Conservation (phyloP, 2,888 invertebrate species). For the Heliconius hortense region DNA sequence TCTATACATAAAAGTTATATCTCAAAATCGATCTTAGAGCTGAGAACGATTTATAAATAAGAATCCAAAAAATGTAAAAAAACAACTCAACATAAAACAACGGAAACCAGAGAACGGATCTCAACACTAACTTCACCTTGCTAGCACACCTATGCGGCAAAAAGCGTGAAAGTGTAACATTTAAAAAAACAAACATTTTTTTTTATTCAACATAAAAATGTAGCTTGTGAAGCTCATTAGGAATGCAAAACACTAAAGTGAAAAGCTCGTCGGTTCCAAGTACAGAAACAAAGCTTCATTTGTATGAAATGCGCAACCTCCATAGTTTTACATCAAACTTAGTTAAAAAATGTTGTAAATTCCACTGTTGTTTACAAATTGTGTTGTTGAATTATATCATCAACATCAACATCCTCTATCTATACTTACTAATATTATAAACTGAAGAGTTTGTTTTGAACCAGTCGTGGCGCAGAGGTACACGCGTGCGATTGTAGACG, state of each 20-base stretch:
- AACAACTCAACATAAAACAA: too few relatives aligned
- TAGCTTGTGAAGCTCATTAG: conserved; percentile 9
- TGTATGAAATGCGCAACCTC: neutral
- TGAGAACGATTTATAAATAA: too few relatives aligned
- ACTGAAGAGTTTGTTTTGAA: too few relatives aligned
- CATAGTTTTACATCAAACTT: neutral
- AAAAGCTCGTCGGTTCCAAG: conserved; percentile 10
- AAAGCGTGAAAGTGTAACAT: neutral
- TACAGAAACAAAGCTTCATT: neutral
- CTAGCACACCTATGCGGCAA: neutral
- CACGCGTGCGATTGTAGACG: too few relatives aligned
- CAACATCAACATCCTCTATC: neutral
- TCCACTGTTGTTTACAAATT: neutral
- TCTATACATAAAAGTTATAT: too few relatives aligned
- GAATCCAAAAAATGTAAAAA: too few relatives aligned
- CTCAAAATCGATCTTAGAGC: too few relatives aligned
- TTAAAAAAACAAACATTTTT: neutral
- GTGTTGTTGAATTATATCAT: neutral
- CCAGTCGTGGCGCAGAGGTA: too few relatives aligned
- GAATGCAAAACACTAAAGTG: conserved; percentile 12
- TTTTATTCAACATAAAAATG: conserved; percentile 1
- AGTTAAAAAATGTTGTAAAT: neutral
- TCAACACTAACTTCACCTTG: too few relatives aligned
- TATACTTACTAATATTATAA: neutral
- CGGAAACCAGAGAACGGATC: too few relatives aligned